Percentiles rank a stretch among this genome's conserved stretches.
These are phyloP conservation scores for Lepeophtheirus salmonis DNA, from an alignment of 1,140 invertebrate genomes.

Conservation along the genomic window DNA sequence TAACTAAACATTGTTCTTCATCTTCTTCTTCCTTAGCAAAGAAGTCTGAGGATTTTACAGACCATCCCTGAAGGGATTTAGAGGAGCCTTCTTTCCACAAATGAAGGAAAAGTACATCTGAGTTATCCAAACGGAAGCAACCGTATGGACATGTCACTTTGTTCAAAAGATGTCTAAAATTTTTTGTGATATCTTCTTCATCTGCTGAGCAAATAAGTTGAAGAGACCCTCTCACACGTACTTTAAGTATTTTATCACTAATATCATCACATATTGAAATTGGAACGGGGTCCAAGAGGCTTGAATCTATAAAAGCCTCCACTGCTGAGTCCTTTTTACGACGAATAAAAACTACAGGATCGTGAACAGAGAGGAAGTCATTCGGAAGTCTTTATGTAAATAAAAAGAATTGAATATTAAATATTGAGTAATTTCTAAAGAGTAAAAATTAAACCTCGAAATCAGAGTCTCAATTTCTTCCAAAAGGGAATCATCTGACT, in stretches of 20 bases:
- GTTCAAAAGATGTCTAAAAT: neutral
- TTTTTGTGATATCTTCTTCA: neutral
- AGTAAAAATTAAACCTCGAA: neutral
- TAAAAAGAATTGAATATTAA: too few species aligned
- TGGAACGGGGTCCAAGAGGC: neutral
- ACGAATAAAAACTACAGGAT: neutral
- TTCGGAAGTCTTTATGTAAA: too few species aligned
- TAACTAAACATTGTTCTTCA: constrained; percentile 1
- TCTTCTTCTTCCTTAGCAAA: neutral
- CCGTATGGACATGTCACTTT: constrained; percentile 12
- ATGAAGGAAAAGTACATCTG: constrained; percentile 8
- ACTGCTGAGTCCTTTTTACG: neutral
- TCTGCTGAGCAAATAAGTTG: neutral
- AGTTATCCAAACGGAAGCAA: constrained; percentile 1
- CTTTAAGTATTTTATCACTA: neutral
- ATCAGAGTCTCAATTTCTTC: neutral
- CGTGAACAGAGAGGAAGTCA: neutral
- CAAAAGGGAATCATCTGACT: neutral
- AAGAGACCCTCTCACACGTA: neutral
- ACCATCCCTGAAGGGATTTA: neutral
- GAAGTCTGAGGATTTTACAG: neutral
- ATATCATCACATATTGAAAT: neutral
- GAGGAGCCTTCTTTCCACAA: neutral
- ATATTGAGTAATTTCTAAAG: neutral
- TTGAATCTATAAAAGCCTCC: neutral